These are phyloP conservation scores for Rhizoglyphus robini DNA, from an alignment of 1,140 invertebrate genomes.

Conservation along the genomic window DNA sequence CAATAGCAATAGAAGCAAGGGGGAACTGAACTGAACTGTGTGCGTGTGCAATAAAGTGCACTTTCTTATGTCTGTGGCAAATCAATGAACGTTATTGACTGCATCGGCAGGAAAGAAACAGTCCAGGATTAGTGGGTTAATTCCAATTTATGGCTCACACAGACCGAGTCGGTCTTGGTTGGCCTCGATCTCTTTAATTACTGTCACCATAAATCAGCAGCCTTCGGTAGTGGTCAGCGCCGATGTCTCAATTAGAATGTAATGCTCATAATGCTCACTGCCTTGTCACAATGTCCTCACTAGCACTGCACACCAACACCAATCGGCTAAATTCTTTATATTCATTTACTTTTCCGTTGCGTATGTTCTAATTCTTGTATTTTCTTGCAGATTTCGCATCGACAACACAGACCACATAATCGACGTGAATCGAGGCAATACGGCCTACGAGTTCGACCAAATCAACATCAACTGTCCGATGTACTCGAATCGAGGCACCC, in stretches of 20 bases:
- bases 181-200: neutral
- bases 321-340: neutral
- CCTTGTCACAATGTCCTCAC: too few species aligned
- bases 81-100: too few species aligned
- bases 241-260: neutral
- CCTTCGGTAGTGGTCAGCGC: too few species aligned
- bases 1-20: too few species aligned
- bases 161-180: too few species aligned
- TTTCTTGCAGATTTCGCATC: constrained; percentile 73
- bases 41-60: too few species aligned
- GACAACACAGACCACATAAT: constrained; percentile 95
- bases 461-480: constrained; percentile 90
- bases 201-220: constrained; percentile 1
- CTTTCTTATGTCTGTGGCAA: too few species aligned
- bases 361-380: constrained; percentile 22
- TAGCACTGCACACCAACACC: too few species aligned
- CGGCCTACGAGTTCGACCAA: constrained; percentile 84
- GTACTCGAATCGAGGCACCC: constrained; percentile 66
- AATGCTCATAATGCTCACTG: too few species aligned
- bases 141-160: constrained; percentile 3
- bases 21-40: too few species aligned
- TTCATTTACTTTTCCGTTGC: neutral
- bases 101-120: too few species aligned
- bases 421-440: constrained; percentile 84
- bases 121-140: neutral